Evolutionary conservation across 1,140 invertebrate species (phyloP), one percentile per base, ranked within the genome.

Genomic region (Tenebrio molitor): DNA sequence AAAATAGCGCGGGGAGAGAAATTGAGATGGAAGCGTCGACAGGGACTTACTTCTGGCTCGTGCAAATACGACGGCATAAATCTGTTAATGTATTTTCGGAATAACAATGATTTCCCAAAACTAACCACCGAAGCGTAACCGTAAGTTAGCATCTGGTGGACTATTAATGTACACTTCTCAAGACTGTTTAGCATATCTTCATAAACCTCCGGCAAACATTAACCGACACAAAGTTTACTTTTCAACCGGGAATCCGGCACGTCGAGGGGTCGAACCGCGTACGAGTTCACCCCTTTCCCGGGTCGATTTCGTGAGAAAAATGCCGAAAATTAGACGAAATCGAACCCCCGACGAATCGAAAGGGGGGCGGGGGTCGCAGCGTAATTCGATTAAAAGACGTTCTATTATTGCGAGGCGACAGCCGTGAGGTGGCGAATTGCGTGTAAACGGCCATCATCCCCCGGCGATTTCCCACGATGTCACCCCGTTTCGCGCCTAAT

Each of bases 151-250:
- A 58, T 58, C 50, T 58, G 50, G 50, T 58, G 50, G 50, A 58
- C 50, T 58, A 58, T 58, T 58, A 58, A 58, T 58, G 50, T 58
- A 58, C 50, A 58, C 50, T 58, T 65, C 39, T 65, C 63, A 65
- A 44, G 34, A 41, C 63, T 65, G 33, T 65, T 65, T 65, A 65
- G 63, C 63, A 65, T 65, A 65, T 65, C 63, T 65, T 65, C 63
- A 65, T 65, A 65, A 65, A 65, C 63, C 39, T 58, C 58, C 68
- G 44, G 65, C 73, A 65, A 65, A 41, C 63, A 44, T 23, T 41
- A 65, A 36, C 63, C 63, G 21, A 41, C 33, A 65, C 63, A 4
- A 19, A 25, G 63, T 68, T 68, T 42, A 68, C 66, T 68, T 34
- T 68, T 33, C 66, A 34, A 12, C 8, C 8, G 63, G 17, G 34